Percentiles rank a stretch among this genome's conserved stretches.
Conservation (phyloP, 2,113 vertebrate species). For the Nibea albiflora region DNA sequence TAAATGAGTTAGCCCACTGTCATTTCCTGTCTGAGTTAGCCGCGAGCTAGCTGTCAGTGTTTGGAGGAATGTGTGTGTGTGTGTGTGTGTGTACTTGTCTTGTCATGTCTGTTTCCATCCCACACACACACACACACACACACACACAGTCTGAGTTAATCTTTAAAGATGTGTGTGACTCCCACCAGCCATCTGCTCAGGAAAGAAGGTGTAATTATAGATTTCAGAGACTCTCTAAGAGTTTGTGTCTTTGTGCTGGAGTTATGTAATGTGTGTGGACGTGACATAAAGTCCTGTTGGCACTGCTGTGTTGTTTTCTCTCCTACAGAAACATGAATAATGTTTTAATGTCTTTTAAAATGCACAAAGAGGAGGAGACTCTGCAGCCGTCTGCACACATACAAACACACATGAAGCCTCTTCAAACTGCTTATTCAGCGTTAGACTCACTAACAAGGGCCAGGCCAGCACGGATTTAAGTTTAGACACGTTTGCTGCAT, state of each 20-base stretch:
- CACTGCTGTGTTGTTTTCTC: background rate
- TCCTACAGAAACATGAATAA: background rate
- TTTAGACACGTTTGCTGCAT: too few species aligned
- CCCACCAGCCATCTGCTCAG: constrained; percentile 73
- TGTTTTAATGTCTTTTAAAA: background rate
- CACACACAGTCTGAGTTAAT: constrained; percentile 50
- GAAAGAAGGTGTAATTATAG: constrained; percentile 67
- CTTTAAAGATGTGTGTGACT: constrained; percentile 64
- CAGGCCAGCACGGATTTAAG: too few species aligned
- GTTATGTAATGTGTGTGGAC: constrained; percentile 61
- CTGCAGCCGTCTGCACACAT: constrained; percentile 5
- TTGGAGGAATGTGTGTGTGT: constrained; percentile 21
- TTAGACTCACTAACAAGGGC: background rate
- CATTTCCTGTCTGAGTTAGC: constrained; percentile 27
- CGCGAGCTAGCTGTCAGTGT: constrained; percentile 12
- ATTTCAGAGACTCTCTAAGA: constrained; percentile 47
- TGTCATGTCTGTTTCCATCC: background rate
- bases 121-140: too few species aligned
- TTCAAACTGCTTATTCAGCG: background rate
- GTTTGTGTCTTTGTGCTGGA: constrained; percentile 53
- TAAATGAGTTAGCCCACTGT: constrained; percentile 2
- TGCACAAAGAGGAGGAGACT: constrained; percentile 7
- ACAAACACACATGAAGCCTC: background rate
- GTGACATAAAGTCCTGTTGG: constrained; percentile 37
- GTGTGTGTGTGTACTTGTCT: background rate